A percentile compares a stretch with the other conserved stretches of the same genome.
Evolutionary conservation across 2,113 vertebrate genomes (phyloP).

Genomic region (Caracal caracal): DNA sequence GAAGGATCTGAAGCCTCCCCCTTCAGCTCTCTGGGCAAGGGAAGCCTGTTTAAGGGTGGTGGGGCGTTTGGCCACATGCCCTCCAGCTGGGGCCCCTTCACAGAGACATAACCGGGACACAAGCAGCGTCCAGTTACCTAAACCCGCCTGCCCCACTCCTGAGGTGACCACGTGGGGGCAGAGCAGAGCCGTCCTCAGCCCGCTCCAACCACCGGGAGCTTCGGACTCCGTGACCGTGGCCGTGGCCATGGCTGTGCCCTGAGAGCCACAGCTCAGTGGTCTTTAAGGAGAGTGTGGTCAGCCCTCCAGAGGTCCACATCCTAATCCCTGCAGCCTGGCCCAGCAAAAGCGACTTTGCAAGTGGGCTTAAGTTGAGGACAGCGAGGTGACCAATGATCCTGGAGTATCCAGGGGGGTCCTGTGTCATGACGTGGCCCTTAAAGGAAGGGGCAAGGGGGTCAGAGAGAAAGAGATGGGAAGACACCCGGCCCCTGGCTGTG

Average conservation of each 20-base stretch:
- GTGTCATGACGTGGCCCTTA: neutral
- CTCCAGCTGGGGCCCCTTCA: neutral
- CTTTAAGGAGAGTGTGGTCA: neutral
- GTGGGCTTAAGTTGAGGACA: rapidly evolving
- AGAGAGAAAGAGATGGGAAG: neutral
- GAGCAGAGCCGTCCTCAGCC: neutral
- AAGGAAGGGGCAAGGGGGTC: too few relatives aligned
- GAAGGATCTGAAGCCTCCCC: neutral
- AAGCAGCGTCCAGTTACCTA: rapidly evolving
- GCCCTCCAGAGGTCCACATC: rapidly evolving
- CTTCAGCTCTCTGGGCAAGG: neutral
- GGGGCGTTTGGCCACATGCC: neutral
- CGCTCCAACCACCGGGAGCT: rapidly evolving
- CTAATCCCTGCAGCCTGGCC: neutral
- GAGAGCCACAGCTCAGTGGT: neutral
- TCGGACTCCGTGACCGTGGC: rapidly evolving
- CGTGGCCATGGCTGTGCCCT: rapidly evolving
- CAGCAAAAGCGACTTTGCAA: neutral
- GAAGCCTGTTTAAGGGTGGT: neutral
- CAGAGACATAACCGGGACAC: neutral
- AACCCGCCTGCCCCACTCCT: neutral
- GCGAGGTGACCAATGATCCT: neutral
- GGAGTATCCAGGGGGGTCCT: neutral
- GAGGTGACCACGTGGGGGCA: neutral
- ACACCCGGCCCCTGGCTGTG: rapidly evolving